Evolutionary conservation across 2,797 vertebrate species (phyloP).

Genomic region (Thripadectes ignobilis): DNA sequence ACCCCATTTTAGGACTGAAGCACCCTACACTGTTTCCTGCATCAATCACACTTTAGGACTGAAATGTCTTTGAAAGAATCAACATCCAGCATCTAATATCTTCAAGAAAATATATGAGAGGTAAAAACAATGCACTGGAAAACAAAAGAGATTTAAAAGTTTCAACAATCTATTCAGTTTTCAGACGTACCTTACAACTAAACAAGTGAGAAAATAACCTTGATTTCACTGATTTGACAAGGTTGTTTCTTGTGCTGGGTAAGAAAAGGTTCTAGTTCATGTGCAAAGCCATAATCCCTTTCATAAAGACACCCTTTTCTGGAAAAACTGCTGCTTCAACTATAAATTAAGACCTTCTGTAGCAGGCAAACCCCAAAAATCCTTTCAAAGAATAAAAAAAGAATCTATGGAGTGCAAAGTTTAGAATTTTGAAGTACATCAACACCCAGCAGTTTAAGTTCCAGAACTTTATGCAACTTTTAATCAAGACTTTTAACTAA

Average conservation of each 20-base stretch:
- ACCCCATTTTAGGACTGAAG: not conserved
- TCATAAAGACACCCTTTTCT: not conserved
- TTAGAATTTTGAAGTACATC: not conserved
- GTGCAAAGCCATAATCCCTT: not conserved
- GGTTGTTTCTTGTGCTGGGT: not conserved
- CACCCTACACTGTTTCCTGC: not conserved
- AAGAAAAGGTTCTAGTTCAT: not conserved
- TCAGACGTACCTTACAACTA: not conserved
- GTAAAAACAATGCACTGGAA: not conserved
- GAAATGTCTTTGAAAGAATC: not conserved
- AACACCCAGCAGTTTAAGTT: not conserved
- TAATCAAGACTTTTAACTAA: not conserved
- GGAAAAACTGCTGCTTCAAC: not conserved
- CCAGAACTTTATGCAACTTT: not conserved
- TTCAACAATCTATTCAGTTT: not conserved
- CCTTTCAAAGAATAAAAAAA: not conserved
- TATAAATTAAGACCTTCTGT: not conserved
- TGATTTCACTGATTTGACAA: not conserved
- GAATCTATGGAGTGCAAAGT: accelerated
- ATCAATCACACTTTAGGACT: not conserved
- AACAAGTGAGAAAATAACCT: not conserved
- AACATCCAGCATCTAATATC: accelerated
- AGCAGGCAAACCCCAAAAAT: not conserved
- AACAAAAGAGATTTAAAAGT: not conserved
- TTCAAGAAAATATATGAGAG: not conserved